phyloP scores from a whole-genome alignment of 2,113 vertebrate genomes.

The Lipotes vexillifer region DNA sequence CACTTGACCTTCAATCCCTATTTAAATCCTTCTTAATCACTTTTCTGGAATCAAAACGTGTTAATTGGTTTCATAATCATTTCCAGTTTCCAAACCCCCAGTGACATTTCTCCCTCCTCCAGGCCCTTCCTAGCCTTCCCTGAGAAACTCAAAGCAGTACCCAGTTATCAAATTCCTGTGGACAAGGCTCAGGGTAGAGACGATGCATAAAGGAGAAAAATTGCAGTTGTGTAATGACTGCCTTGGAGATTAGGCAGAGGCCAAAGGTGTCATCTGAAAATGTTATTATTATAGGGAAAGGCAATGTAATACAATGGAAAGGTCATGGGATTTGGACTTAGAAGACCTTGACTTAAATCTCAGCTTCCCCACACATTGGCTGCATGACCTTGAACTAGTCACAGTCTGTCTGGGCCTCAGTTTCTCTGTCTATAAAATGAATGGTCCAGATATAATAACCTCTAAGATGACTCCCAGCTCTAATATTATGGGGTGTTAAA shows the following conservation, averaged over 20 bases:
- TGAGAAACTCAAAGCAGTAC: background rate
- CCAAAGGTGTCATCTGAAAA: background rate
- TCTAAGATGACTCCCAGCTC: background rate
- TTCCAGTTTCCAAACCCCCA: constrained; percentile 6
- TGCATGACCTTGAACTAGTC: background rate
- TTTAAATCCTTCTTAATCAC: constrained; percentile 23
- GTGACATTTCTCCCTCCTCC: background rate
- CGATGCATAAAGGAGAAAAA: background rate
- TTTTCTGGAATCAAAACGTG: constrained; percentile 29
- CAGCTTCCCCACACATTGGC: background rate
- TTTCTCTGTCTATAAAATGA: constrained; percentile 40
- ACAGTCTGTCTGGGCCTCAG: background rate
- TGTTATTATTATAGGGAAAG: background rate
- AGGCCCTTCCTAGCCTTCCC: background rate
- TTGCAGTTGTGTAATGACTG: background rate
- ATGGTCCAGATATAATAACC: background rate
- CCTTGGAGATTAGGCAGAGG: background rate
- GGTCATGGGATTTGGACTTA: background rate
- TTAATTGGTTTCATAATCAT: constrained; percentile 53
- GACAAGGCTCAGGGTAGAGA: background rate
- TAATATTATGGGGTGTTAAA: constrained; percentile 20
- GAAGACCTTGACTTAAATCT: background rate
- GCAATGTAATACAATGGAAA: background rate
- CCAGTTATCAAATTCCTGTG: background rate
- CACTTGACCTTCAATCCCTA: background rate